Conservation (phyloP, 2,888 invertebrate genomes). For the Pristionchus entomophagus region DNA sequence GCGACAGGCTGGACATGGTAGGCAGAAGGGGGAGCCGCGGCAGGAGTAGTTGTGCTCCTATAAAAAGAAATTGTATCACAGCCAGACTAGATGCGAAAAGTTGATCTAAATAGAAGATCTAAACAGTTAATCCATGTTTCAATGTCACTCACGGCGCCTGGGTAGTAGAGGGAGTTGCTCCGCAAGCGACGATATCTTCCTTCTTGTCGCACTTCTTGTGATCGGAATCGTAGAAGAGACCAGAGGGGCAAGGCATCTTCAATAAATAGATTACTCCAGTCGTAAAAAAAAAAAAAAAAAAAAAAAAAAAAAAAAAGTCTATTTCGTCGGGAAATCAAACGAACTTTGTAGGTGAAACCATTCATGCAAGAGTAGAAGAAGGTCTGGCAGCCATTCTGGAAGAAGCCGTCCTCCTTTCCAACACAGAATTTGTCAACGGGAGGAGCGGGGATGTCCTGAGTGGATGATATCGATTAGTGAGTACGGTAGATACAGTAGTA, state of each 20-base stretch:
- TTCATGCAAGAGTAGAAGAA: constrained; percentile 47
- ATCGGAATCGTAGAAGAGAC: constrained; percentile 32
- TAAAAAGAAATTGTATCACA: not conserved
- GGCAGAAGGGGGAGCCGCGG: not conserved
- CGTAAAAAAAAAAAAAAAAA: not conserved
- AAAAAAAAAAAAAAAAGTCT: not conserved
- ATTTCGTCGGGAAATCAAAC: no score
- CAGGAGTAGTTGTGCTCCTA: not conserved
- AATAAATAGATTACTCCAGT: not conserved
- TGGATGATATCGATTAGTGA: not conserved
- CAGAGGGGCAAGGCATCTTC: constrained; percentile 29
- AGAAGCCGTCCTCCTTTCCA: constrained; percentile 46
- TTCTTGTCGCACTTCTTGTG: constrained; percentile 11
- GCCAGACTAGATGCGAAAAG: no score
- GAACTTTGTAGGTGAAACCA: not conserved
- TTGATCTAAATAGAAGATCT: no score
- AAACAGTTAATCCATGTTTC: no score
- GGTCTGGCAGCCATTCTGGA: constrained; percentile 21
- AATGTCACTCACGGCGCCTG: constrained; percentile 13
- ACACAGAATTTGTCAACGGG: constrained; percentile 28
- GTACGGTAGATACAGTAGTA: not conserved
- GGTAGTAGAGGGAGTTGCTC: not conserved
- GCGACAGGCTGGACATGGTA: not conserved
- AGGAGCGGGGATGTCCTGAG: not conserved
- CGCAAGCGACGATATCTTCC: constrained; percentile 35